Conservation (phyloP, 2,888 invertebrate species). For the Drosophila nr. fundita region DNA sequence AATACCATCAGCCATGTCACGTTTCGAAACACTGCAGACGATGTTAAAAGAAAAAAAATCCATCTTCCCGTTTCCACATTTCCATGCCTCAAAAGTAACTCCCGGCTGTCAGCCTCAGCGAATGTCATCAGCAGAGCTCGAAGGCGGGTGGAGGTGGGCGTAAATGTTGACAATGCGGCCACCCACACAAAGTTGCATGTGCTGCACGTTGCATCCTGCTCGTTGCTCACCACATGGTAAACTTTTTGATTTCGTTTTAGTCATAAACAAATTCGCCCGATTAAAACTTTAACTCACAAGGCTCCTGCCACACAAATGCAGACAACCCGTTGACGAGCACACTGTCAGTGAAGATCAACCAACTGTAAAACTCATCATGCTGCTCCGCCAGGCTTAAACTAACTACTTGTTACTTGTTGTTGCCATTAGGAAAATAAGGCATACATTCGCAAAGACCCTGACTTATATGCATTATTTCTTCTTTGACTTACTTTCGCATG, state of each 20-base stretch:
- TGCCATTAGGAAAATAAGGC: constrained; percentile 25
- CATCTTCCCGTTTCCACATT: constrained; percentile 19
- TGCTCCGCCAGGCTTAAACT: constrained; percentile 50
- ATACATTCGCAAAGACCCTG: constrained; percentile 5
- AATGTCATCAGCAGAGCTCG: constrained; percentile 52
- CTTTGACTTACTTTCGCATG: constrained; percentile 15
- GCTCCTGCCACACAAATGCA: constrained; percentile 44
- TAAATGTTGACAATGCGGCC: constrained; percentile 2
- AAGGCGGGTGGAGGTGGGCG: neutral
- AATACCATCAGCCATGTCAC: constrained; percentile 51
- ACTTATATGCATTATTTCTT: constrained; percentile 40
- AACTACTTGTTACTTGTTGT: constrained; percentile 37
- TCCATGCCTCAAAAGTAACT: constrained; percentile 30
- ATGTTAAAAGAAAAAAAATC: constrained; percentile 22
- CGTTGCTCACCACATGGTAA: constrained; percentile 57
- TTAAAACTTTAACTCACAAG: constrained; percentile 59
- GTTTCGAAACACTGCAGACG: constrained; percentile 44
- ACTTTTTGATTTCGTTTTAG: constrained; percentile 66
- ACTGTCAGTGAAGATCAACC: constrained; percentile 54
- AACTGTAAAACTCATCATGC: constrained; percentile 60
- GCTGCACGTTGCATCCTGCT: constrained; percentile 53
- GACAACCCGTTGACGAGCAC: constrained; percentile 37
- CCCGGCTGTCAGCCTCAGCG: constrained; percentile 26
- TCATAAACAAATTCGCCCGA: constrained; percentile 64
- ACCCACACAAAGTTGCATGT: constrained; percentile 59